Conservation (phyloP, 2,888 invertebrate genomes). For the Thereva unica region DNA sequence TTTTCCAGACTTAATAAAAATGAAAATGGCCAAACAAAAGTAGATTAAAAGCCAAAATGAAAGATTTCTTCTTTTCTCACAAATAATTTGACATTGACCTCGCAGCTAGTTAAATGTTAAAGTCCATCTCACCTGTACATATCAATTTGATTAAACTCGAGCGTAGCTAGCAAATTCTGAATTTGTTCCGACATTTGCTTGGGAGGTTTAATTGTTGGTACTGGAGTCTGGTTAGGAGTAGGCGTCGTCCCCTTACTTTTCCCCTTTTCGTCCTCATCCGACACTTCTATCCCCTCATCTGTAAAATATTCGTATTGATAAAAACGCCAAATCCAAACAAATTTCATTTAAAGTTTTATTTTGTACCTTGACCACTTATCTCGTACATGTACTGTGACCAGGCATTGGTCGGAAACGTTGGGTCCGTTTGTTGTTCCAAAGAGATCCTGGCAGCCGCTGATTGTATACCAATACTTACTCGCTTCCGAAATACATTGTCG, state of each 20-base stretch:
- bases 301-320: not conserved
- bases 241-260: constrained; percentile 40
- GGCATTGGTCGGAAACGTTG: constrained; percentile 69
- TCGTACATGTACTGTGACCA: constrained; percentile 70
- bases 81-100: no score
- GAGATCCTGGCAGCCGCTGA: constrained; percentile 60
- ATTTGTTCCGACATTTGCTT: constrained; percentile 52
- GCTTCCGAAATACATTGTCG: constrained; percentile 62
- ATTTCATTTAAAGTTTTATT: constrained; percentile 36
- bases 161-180: constrained; percentile 50
- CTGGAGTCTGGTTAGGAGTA: constrained; percentile 39
- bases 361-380: constrained; percentile 42
- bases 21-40: no score
- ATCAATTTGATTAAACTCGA: constrained; percentile 58
- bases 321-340: constrained; percentile 51
- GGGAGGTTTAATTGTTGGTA: constrained; percentile 45
- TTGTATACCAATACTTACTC: constrained; percentile 65
- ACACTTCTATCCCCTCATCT: constrained; percentile 49
- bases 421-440: constrained; percentile 68
- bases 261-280: constrained; percentile 49
- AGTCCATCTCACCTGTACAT: constrained; percentile 52
- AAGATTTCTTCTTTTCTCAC: no score
- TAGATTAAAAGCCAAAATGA: no score
- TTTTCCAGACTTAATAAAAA: no score
- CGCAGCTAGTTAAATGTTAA: not conserved